phyloP scores from a whole-genome alignment of 2,888 invertebrate genomes.

The Dasysyrphus tricinctus region DNA sequence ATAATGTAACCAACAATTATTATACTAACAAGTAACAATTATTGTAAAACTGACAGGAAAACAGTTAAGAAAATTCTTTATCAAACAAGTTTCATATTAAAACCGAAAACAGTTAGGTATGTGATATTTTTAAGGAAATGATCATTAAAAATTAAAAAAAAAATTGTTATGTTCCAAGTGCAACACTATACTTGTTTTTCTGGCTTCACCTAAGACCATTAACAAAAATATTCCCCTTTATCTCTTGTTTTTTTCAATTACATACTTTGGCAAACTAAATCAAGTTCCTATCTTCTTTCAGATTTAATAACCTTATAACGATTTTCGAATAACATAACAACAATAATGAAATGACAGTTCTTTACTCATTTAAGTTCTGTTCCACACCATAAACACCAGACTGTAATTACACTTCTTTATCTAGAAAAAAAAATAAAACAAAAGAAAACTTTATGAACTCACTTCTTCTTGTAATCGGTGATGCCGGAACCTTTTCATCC shows the following conservation, averaged over 20 bases:
- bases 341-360: slow-evolving; percentile 17
- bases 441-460: slow-evolving; percentile 19
- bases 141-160: too few relatives aligned
- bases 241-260: background rate
- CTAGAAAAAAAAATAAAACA: background rate
- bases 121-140: too few relatives aligned
- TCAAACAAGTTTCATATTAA: too few relatives aligned
- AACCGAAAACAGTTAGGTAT: too few relatives aligned
- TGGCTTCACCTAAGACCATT: too few relatives aligned
- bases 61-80: too few relatives aligned
- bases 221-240: background rate
- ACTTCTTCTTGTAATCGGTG: slow-evolving; percentile 76
- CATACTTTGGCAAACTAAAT: background rate
- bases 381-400: slow-evolving; percentile 15
- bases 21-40: too few relatives aligned
- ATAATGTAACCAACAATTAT: too few relatives aligned
- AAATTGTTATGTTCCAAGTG: too few relatives aligned
- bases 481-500: slow-evolving; percentile 70
- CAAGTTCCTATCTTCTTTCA: background rate
- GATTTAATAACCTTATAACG: slow-evolving; percentile 12
- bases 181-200: too few relatives aligned
- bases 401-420: background rate
- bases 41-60: too few relatives aligned
- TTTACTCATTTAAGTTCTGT: background rate
- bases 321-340: slow-evolving; percentile 18